A percentile compares a stretch with the other conserved stretches of the same genome.
Evolutionary conservation across 2,888 invertebrate species (phyloP).

Genomic region (Heteromyza rotundicornis): DNA sequence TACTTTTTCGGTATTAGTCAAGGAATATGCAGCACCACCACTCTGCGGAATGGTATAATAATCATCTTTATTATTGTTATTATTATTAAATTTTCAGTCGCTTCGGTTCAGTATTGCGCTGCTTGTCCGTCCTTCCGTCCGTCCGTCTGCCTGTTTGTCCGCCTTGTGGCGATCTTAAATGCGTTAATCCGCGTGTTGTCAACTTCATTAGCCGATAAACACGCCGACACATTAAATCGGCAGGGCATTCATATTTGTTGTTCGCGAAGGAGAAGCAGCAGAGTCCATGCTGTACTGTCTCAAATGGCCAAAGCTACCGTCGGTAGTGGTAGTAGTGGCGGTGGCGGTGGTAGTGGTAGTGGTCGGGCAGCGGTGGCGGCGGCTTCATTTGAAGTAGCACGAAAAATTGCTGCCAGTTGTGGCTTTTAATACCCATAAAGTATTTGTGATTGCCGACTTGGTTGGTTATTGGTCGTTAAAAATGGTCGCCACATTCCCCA

Average conservation of each 20-base stretch:
- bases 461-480: conserved; percentile 39
- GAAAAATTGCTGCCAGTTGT: conserved; percentile 61
- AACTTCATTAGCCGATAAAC: conserved; percentile 64
- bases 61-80: conserved; percentile 26
- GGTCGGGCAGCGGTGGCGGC: conserved; percentile 20
- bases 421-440: conserved; percentile 60
- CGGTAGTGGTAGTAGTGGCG: no score
- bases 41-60: not conserved
- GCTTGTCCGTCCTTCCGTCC: conserved; percentile 21
- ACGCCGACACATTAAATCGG: conserved; percentile 60
- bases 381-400: conserved; percentile 56
- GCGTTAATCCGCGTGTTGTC: conserved; percentile 64
- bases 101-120: conserved; percentile 24
- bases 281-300: conserved; percentile 21
- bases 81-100: conserved; percentile 27
- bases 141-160: conserved; percentile 29
- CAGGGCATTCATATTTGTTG: conserved; percentile 27
- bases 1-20: no score
- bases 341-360: not conserved
- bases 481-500: conserved; percentile 35
- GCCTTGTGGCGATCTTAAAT: conserved; percentile 49
- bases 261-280: conserved; percentile 14
- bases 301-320: not conserved
- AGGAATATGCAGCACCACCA: no score
- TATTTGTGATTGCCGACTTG: conserved; percentile 46